Conservation (phyloP, 2,888 invertebrate genomes). For the Sericinus montela region DNA sequence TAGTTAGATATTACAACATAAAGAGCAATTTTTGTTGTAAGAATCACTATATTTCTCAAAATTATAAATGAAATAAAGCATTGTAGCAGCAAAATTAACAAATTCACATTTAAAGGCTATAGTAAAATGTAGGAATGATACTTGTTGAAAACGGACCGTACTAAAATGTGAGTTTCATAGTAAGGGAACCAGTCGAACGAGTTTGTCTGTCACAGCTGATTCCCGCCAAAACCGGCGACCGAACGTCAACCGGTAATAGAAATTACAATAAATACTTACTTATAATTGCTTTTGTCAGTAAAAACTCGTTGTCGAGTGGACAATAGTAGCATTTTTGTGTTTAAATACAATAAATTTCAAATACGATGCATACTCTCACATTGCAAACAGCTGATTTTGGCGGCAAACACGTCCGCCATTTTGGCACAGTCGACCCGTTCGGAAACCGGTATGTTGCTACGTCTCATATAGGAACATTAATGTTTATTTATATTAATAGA, state of each 20-base stretch:
- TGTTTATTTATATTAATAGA: constrained; percentile 1
- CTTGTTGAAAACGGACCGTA: neutral
- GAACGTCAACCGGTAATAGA: constrained; percentile 9
- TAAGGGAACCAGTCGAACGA: constrained; percentile 25
- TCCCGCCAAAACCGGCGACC: constrained; percentile 36
- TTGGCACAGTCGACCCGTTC: constrained; percentile 26
- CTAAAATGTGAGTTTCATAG: constrained; percentile 12
- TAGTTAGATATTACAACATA: too few relatives aligned
- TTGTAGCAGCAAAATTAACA: too few relatives aligned
- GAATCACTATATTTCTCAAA: too few relatives aligned
- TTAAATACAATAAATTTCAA: neutral
- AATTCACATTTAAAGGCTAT: too few relatives aligned
- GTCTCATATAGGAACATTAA: constrained; percentile 7
- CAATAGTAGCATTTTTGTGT: constrained; percentile 18
- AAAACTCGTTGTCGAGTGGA: constrained; percentile 19
- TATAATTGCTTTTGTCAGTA: constrained; percentile 19
- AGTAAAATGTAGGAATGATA: too few relatives aligned
- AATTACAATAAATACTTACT: constrained; percentile 13
- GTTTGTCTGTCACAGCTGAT: constrained; percentile 33
- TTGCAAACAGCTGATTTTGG: constrained; percentile 34
- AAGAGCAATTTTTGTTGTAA: too few relatives aligned
- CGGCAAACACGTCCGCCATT: constrained; percentile 28
- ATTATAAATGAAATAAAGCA: too few relatives aligned
- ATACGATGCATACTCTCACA: constrained; percentile 22
- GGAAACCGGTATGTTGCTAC: constrained; percentile 26